Conservation (phyloP, 2,888 invertebrate genomes). For the Drosophila maculinotata region DNA sequence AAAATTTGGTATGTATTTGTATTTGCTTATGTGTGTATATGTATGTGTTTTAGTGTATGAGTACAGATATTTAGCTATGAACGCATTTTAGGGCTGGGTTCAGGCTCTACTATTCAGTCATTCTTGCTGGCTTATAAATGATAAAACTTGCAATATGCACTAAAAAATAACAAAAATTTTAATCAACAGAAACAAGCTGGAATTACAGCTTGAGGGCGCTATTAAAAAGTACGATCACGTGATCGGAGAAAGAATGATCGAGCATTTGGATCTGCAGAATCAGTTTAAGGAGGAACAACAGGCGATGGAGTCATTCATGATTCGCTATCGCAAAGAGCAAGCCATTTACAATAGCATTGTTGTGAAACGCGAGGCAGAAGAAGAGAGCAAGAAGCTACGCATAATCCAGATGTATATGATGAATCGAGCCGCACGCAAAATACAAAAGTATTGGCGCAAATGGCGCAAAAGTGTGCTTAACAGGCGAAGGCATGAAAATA, state of each 20-base stretch:
- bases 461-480: slow-evolving; percentile 39
- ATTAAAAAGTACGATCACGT: slow-evolving; percentile 81
- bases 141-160: no score
- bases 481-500: not conserved
- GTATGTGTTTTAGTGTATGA: no score
- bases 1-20: no score
- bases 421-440: slow-evolving; percentile 80
- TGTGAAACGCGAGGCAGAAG: slow-evolving; percentile 57
- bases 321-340: slow-evolving; percentile 65
- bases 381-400: not conserved
- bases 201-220: slow-evolving; percentile 72
- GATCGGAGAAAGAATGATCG: slow-evolving; percentile 77
- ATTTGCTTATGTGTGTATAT: no score
- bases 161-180: no score
- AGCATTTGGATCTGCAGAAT: slow-evolving; percentile 65
- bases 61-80: no score
- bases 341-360: slow-evolving; percentile 72
- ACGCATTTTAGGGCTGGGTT: no score
- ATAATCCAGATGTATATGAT: slow-evolving; percentile 79
- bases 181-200: slow-evolving; percentile 74
- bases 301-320: slow-evolving; percentile 67
- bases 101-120: no score
- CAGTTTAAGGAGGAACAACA: slow-evolving; percentile 55
- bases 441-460: slow-evolving; percentile 80
- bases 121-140: no score